Conservation (phyloP, 2,113 vertebrate genomes). For the Anhinga anhinga region DNA sequence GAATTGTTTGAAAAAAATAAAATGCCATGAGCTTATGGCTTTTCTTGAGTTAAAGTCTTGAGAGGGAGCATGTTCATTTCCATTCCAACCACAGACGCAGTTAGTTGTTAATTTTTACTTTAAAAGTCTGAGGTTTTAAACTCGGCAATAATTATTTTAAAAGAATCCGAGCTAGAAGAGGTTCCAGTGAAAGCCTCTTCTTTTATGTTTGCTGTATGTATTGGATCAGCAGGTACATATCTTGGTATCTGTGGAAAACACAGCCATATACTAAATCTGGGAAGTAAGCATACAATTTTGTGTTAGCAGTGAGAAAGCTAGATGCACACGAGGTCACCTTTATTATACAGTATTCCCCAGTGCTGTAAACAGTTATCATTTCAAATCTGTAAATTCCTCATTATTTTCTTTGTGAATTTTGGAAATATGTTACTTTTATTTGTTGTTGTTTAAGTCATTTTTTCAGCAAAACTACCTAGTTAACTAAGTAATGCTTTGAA, state of each 20-base stretch:
- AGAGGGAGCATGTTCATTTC: slow-evolving; percentile 63
- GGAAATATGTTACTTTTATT: not conserved
- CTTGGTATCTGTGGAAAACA: slow-evolving; percentile 40
- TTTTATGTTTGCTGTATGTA: not conserved
- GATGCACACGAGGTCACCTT: not conserved
- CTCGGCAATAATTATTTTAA: not conserved
- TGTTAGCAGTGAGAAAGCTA: not conserved
- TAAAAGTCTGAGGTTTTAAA: not conserved
- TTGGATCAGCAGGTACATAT: not conserved
- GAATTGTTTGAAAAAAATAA: not conserved
- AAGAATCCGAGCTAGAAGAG: not conserved
- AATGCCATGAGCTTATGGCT: not conserved
- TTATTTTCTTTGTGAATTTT: not conserved
- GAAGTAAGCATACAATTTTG: not conserved
- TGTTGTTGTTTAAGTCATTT: not conserved
- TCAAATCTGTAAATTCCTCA: not conserved
- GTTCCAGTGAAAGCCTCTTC: not conserved
- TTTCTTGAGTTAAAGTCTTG: slow-evolving; percentile 4
- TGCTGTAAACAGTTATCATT: not conserved
- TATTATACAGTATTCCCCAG: not conserved
- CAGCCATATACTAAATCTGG: slow-evolving; percentile 34
- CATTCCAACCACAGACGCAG: slow-evolving; percentile 6
- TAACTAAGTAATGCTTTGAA: slow-evolving; percentile 40
- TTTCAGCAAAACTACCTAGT: slow-evolving; percentile 66
- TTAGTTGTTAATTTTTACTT: not conserved